Conservation (phyloP, 2,888 invertebrate genomes). For the Latrodectus hesperus region DNA sequence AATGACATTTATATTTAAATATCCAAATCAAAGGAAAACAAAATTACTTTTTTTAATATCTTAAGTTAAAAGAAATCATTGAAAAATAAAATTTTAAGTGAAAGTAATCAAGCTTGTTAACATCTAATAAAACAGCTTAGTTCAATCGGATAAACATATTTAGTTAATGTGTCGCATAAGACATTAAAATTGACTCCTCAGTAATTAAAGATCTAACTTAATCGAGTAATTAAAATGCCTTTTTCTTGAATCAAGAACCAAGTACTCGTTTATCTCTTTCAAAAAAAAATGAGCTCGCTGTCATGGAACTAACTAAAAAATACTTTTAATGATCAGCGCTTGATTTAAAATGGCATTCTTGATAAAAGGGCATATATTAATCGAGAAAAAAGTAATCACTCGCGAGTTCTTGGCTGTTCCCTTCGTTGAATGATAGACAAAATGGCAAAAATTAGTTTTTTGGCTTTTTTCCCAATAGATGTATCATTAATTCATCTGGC, state of each 20-base stretch:
- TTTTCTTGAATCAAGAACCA: slow-evolving; percentile 6
- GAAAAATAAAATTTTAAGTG: too few species aligned
- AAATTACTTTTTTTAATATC: too few species aligned
- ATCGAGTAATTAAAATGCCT: slow-evolving; percentile 24
- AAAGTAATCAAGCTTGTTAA: too few species aligned
- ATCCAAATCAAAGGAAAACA: too few species aligned
- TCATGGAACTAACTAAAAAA: slow-evolving; percentile 7
- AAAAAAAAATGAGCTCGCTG: slow-evolving; percentile 4
- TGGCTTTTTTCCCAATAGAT: too few species aligned
- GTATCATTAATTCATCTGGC: too few species aligned
- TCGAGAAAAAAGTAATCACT: slow-evolving; percentile 7
- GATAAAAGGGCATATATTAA: slow-evolving; percentile 4
- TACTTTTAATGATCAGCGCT: slow-evolving; percentile 24
- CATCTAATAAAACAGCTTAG: too few species aligned
- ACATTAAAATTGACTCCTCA: slow-evolving; percentile 14
- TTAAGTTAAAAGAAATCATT: too few species aligned
- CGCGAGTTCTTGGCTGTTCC: background rate
- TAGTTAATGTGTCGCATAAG: background rate
- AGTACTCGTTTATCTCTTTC: slow-evolving; percentile 15
- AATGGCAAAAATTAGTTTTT: too few species aligned
- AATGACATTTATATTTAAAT: too few species aligned
- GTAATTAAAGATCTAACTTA: slow-evolving; percentile 17
- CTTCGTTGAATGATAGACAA: background rate
- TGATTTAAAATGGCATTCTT: slow-evolving; percentile 15
- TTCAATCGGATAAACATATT: too few species aligned